Percentiles rank a stretch among this genome's conserved stretches.
Evolutionary conservation across 2,888 invertebrate genomes (phyloP).

Genomic region (Pyrrhosoma nymphula): DNA sequence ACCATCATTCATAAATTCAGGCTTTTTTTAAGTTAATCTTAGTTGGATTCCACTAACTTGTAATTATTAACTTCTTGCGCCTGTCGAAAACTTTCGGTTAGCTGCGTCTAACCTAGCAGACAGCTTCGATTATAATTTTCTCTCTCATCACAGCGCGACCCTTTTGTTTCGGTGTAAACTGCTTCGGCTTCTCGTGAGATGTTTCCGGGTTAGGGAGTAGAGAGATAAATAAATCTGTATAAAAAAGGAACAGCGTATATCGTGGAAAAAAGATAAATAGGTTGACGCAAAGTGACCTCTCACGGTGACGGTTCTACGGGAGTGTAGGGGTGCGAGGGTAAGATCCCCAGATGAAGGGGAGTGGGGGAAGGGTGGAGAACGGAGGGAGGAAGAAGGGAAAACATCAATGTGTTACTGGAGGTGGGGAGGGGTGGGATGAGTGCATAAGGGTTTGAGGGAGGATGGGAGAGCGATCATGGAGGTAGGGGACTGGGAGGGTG

Average conservation of each 20-base stretch:
- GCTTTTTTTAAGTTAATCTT: too few relatives aligned
- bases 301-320: background rate
- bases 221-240: slow-evolving; percentile 20
- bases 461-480: background rate
- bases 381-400: background rate
- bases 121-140: background rate
- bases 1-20: too few relatives aligned
- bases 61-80: too few relatives aligned
- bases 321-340: background rate
- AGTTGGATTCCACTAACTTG: too few relatives aligned
- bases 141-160: background rate
- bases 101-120: too few relatives aligned
- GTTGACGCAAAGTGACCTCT: background rate
- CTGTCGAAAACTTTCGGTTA: too few relatives aligned
- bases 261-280: background rate
- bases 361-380: too few relatives aligned
- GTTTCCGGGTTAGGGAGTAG: background rate
- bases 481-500: background rate
- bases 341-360: background rate
- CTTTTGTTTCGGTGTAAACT: background rate
- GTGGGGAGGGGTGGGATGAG: background rate
- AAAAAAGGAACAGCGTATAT: background rate
- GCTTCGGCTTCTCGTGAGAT: background rate
- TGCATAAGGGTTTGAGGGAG: background rate
- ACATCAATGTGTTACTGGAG: background rate